Conservation (phyloP, 1,140 invertebrate genomes). For the Brachionus koreanus region DNA sequence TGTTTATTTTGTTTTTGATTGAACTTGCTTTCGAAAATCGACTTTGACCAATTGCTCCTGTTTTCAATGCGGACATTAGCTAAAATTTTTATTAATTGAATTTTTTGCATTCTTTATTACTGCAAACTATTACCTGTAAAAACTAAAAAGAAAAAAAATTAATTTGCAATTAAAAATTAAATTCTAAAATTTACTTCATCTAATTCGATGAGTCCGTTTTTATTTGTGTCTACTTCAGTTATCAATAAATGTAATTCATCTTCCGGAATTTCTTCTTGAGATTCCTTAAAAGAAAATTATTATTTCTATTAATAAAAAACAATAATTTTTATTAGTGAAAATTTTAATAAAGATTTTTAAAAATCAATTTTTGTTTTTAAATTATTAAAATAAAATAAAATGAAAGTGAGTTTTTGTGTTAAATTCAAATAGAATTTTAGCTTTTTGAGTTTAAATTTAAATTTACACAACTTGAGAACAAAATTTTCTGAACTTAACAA, state of each 20-base stretch:
- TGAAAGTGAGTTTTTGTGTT: too few relatives aligned
- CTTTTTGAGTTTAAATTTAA: too few relatives aligned
- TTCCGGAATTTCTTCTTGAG: slow-evolving; percentile 40
- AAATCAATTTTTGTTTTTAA: too few relatives aligned
- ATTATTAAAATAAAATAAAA: too few relatives aligned
- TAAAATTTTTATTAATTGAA: not conserved
- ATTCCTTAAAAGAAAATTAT: slow-evolving; percentile 12
- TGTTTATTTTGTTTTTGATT: slow-evolving; percentile 37
- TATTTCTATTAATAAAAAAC: not conserved
- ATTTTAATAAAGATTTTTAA: too few relatives aligned
- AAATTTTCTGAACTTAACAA: too few relatives aligned
- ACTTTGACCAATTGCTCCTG: slow-evolving; percentile 36
- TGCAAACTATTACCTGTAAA: not conserved
- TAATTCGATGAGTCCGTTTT: slow-evolving; percentile 43
- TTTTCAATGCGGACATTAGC: slow-evolving; percentile 42
- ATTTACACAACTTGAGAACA: too few relatives aligned
- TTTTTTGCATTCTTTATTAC: not conserved
- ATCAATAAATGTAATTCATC: slow-evolving; percentile 42
- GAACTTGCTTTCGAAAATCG: slow-evolving; percentile 34
- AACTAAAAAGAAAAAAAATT: slow-evolving; percentile 8
- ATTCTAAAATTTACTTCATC: slow-evolving; percentile 13
- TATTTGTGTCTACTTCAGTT: slow-evolving; percentile 42
- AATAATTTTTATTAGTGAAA: not conserved
- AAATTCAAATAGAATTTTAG: too few relatives aligned
- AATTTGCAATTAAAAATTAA: not conserved